Conservation (phyloP, 2,797 vertebrate species). For the Enteromius anoplus region DNA sequence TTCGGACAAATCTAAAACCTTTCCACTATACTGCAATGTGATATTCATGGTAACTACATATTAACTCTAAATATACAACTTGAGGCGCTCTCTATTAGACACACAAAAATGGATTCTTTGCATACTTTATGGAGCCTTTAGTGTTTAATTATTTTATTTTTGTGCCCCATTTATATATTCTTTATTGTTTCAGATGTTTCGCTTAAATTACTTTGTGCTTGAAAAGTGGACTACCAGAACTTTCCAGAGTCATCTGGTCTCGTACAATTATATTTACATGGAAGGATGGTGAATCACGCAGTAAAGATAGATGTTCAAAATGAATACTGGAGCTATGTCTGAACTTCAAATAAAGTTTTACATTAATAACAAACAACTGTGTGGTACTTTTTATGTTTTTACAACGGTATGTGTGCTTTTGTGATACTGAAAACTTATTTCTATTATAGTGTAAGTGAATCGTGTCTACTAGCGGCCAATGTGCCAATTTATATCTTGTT, state of each 20-base stretch:
- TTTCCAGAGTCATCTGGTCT: conserved; percentile 8
- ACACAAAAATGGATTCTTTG: conserved; percentile 7
- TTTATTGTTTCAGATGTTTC: conserved; percentile 24
- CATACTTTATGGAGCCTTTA: conserved; percentile 9
- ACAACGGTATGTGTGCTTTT: not conserved
- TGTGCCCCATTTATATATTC: conserved; percentile 7
- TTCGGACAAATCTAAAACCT: not conserved
- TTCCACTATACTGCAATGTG: not conserved
- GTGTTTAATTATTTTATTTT: conserved; percentile 1
- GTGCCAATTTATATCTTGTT: not conserved
- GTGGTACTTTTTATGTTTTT: not conserved
- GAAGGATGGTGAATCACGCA: not conserved
- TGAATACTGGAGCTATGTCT: conserved; percentile 65
- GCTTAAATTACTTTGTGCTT: conserved; percentile 20
- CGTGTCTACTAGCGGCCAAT: not conserved
- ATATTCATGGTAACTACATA: not conserved
- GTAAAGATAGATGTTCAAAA: conserved; percentile 34
- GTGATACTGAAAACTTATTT: not conserved
- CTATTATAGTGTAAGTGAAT: not conserved
- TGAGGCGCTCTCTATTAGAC: not conserved
- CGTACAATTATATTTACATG: conserved; percentile 19
- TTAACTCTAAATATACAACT: not conserved
- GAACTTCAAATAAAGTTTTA: conserved; percentile 87
- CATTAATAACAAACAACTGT: conserved; percentile 67
- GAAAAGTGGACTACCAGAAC: not conserved